phyloP scores from a whole-genome alignment of 2,888 invertebrate species.

The Brachynemurus nebulosus region DNA sequence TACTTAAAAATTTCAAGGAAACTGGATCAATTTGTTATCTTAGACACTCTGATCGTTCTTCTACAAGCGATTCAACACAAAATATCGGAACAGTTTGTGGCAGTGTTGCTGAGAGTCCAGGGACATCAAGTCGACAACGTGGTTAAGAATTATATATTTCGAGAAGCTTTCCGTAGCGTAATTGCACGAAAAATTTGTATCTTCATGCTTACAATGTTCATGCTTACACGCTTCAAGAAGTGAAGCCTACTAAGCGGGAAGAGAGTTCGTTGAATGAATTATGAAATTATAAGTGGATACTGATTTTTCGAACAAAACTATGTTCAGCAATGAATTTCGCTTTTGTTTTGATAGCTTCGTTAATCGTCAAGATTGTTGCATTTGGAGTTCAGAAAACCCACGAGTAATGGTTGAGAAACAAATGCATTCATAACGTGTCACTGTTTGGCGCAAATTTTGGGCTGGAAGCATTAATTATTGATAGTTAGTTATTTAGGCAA shows the following conservation, averaged over 20 bases:
- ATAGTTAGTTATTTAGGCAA: too few species aligned
- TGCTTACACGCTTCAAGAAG: background rate
- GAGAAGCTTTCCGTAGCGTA: background rate
- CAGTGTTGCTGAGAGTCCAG: background rate
- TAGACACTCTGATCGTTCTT: background rate
- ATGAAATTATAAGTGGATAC: conserved; percentile 6
- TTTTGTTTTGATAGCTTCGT: conserved; percentile 18
- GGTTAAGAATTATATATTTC: background rate
- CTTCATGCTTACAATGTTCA: background rate
- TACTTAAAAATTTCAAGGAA: background rate
- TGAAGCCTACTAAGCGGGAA: background rate
- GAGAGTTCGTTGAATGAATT: conserved; percentile 12
- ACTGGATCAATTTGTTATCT: background rate
- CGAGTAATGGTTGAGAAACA: conserved; percentile 10
- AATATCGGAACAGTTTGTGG: background rate
- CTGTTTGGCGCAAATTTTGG: conserved; percentile 23
- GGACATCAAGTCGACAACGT: background rate
- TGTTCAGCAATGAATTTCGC: conserved; percentile 18
- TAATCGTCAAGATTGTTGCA: conserved; percentile 21
- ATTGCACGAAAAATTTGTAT: background rate
- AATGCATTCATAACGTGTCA: conserved; percentile 16
- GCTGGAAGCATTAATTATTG: too few species aligned
- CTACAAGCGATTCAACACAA: background rate
- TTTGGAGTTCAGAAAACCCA: conserved; percentile 20
- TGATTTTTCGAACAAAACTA: conserved; percentile 15